phyloP scores from a whole-genome alignment of 2,113 vertebrate genomes.

The Phoxinus phoxinus region DNA sequence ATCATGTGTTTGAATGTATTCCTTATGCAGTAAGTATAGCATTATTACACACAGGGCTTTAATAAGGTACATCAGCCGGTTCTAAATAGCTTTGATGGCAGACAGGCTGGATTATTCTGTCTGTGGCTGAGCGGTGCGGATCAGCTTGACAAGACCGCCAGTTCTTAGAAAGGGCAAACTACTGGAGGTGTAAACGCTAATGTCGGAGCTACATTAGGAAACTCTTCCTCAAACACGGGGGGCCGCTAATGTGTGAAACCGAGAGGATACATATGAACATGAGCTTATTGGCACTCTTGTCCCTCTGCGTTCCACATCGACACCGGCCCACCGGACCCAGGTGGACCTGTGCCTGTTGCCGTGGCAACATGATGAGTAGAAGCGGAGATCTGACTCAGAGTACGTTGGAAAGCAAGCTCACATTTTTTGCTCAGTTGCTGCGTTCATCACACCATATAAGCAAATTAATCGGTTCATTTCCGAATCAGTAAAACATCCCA shows the following conservation, averaged over 20 bases:
- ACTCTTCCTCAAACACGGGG: conserved; percentile 12
- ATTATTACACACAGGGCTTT: neutral
- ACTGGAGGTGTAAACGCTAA: conserved; percentile 5
- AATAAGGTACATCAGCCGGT: neutral
- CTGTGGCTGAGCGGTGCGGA: conserved; percentile 24
- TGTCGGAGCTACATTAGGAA: conserved; percentile 2
- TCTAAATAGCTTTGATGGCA: neutral
- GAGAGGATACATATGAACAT: conserved; percentile 19
- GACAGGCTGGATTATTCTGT: neutral
- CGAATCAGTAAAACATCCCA: conserved; percentile 33
- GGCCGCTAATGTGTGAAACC: conserved; percentile 37
- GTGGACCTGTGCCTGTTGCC: conserved; percentile 74
- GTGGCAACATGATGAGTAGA: conserved; percentile 72
- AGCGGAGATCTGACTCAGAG: conserved; percentile 43
- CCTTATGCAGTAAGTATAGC: neutral
- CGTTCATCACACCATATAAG: conserved; percentile 25
- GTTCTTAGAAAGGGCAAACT: conserved; percentile 16
- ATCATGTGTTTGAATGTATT: neutral
- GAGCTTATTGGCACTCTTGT: neutral
- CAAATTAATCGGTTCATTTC: conserved; percentile 48
- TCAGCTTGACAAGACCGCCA: neutral
- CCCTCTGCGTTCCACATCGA: conserved; percentile 17
- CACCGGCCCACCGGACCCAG: conserved; percentile 61
- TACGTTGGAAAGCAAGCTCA: conserved; percentile 49
- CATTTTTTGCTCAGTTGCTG: conserved; percentile 38